Percentiles rank a stretch among this genome's conserved stretches.
Evolutionary conservation across 2,888 invertebrate species (phyloP).

Genomic region (Hypselothyrea guttata): DNA sequence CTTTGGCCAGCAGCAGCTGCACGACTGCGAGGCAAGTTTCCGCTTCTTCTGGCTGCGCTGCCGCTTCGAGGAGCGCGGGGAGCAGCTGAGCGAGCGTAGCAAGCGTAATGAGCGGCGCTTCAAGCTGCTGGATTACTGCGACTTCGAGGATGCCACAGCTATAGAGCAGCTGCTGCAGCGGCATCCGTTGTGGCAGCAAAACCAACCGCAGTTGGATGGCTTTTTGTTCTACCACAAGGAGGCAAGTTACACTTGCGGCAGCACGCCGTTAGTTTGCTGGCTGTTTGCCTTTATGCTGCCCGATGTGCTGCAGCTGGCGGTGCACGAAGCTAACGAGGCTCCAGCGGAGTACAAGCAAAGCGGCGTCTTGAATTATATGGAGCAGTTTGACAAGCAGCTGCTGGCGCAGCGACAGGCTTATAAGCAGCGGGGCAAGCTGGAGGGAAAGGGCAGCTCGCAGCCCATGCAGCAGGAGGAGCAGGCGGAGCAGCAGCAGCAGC

Average conservation of each 20-base stretch:
- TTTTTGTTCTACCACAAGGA: slow-evolving; percentile 94
- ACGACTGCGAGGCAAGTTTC: slow-evolving; percentile 85
- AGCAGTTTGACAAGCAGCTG: slow-evolving; percentile 82
- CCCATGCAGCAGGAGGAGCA: too few relatives aligned
- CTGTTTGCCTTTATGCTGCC: slow-evolving; percentile 93
- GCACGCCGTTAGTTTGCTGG: slow-evolving; percentile 96
- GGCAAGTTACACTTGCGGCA: slow-evolving; percentile 89
- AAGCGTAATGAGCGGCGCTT: slow-evolving; percentile 65
- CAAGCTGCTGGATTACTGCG: slow-evolving; percentile 59
- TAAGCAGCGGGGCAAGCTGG: slow-evolving; percentile 15
- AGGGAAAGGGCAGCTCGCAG: too few relatives aligned
- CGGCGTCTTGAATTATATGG: slow-evolving; percentile 84
- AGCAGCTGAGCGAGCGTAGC: slow-evolving; percentile 33
- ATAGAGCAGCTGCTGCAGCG: slow-evolving; percentile 63
- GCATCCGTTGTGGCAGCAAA: slow-evolving; percentile 78
- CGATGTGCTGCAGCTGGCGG: slow-evolving; percentile 84
- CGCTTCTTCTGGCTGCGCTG: slow-evolving; percentile 92
- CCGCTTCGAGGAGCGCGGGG: slow-evolving; percentile 86
- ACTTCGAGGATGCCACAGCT: slow-evolving; percentile 69
- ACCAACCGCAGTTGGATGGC: slow-evolving; percentile 88
- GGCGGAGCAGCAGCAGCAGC: slow-evolving; percentile 39
- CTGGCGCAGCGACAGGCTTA: slow-evolving; percentile 39
- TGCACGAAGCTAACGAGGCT: slow-evolving; percentile 82
- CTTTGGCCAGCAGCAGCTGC: slow-evolving; percentile 76
- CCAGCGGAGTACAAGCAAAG: slow-evolving; percentile 83